These are phyloP conservation scores for Xyrichtys novacula DNA, from an alignment of 2,797 vertebrate genomes.

Conservation along the genomic window DNA sequence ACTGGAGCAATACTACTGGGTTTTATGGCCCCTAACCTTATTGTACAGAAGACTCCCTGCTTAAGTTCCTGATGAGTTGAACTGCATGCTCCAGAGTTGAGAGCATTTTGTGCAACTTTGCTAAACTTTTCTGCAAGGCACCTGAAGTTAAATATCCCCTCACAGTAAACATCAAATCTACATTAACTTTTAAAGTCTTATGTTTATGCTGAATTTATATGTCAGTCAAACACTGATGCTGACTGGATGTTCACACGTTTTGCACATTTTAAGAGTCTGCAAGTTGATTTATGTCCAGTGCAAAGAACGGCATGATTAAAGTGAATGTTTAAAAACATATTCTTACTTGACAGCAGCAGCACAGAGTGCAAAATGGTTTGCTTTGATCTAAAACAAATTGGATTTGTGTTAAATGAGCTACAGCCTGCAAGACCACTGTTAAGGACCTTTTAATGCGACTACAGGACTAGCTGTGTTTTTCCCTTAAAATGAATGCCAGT, in stretches of 20 bases:
- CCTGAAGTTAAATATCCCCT: too few species aligned
- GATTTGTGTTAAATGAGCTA: constrained; percentile 9
- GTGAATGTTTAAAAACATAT: not conserved
- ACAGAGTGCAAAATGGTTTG: not conserved
- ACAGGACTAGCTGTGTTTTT: constrained; percentile 14
- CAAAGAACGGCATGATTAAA: not conserved
- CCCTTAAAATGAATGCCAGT: constrained; percentile 34
- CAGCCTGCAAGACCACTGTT: not conserved
- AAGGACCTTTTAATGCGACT: constrained; percentile 17
- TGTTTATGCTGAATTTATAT: too few species aligned
- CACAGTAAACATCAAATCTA: too few species aligned
- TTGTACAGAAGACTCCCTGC: too few species aligned
- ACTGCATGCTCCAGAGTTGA: too few species aligned
- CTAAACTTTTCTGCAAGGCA: too few species aligned
- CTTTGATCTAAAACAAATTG: not conserved
- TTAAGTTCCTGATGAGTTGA: too few species aligned
- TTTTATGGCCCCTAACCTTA: too few species aligned
- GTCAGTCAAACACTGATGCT: too few species aligned
- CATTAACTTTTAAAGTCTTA: too few species aligned
- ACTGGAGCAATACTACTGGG: too few species aligned
- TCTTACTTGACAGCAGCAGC: not conserved
- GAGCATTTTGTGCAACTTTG: too few species aligned
- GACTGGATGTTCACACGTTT: not conserved
- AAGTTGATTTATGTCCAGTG: not conserved
- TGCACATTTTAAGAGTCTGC: not conserved